Base-by-base conservation (phyloP, 2,113 vertebrate genomes). In the Nothoprocta perdicaria region DNA sequence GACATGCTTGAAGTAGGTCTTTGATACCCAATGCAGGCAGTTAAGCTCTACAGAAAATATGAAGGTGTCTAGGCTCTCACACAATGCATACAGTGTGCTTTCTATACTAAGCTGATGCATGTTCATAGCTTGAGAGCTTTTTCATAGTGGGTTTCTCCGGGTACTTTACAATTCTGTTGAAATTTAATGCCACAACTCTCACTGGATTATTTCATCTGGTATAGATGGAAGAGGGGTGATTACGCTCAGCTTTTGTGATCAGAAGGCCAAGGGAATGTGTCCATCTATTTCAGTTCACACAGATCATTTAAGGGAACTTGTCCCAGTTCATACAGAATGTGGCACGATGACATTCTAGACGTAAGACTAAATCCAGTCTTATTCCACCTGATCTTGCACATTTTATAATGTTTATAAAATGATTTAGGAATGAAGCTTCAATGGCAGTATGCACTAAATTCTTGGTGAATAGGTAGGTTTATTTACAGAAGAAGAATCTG, bases 381-480 rank as follows among this genome's bases (percentile, higher is more conserved):
- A 38, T n/a, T 57, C 33, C 41, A 21, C 11, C 43, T 29, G 7
- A 10, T 41, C 40, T 35, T 27, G 23, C 0, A 0, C 48, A 27
- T 29, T 63, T 26, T 33, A 26, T 19, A 10, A 6, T 35, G 5
- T 81, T 73, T 3, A 63, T 11, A 60, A 77, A 90, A 52, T 7
- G 2, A 69, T 24, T 38, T 60, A 72, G 7, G 53, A 78, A 6
- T 6, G 31, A 83, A 68, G 15, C 17, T 80, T 45, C 52, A 41
- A 31, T 2, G 2, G 38, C 11, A 62, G 12, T 50, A 9, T 17
- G 4, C 48, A 66, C 14, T 17, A 5, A 21, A 21, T 53, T 57
- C 21, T 0, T 60, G 50, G n/a, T 23, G 53, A 10, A 6, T 4
- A 53, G 2, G 3, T 14, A 52, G 7, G 5, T 6, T 3, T 3